These are phyloP conservation scores for Sander lucioperca DNA, from an alignment of 2,113 vertebrate genomes.

Conservation along the genomic window DNA sequence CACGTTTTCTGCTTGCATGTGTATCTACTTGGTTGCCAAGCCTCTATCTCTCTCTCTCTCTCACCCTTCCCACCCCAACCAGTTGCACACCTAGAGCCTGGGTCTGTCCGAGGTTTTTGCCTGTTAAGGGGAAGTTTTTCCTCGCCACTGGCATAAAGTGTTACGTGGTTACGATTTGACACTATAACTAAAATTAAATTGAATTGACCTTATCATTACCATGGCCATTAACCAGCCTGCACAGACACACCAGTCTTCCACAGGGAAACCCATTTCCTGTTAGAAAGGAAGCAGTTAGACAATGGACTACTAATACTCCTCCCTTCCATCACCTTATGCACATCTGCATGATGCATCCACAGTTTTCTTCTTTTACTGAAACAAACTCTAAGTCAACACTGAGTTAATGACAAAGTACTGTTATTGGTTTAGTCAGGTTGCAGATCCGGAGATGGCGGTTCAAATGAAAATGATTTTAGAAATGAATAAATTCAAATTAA, in stretches of 20 bases:
- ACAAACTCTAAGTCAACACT: not conserved
- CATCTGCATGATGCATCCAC: conserved; percentile 36
- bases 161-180: too few species aligned
- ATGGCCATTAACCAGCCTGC: not conserved
- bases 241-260: not conserved
- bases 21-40: not conserved
- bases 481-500: not conserved
- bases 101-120: too few species aligned
- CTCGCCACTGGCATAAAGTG: too few species aligned
- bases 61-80: too few species aligned
- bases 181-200: too few species aligned
- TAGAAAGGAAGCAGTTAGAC: conserved; percentile 29
- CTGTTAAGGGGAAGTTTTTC: too few species aligned
- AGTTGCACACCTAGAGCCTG: too few species aligned
- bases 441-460: not conserved
- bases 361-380: not conserved
- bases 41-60: too few species aligned
- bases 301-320: conserved; percentile 26
- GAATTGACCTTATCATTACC: too few species aligned
- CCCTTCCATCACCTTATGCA: conserved; percentile 5
- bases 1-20: not conserved
- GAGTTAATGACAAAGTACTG: not conserved
- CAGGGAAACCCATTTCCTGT: conserved; percentile 33
- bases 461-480: not conserved
- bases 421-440: not conserved